These are phyloP conservation scores for Luperina testacea DNA, from an alignment of 2,888 invertebrate genomes.

Conservation along the genomic window DNA sequence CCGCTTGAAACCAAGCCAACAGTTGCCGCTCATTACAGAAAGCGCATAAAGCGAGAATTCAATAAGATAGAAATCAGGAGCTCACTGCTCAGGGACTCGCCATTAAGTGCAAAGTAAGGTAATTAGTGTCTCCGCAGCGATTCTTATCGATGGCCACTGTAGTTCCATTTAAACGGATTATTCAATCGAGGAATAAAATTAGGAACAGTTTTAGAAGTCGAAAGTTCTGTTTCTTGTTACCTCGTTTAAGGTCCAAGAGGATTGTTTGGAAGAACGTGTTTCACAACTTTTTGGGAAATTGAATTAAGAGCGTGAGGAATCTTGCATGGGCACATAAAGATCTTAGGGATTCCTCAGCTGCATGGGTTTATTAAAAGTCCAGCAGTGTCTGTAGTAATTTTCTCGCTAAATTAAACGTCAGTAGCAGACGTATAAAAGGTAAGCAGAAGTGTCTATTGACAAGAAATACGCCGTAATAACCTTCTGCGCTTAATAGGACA, in stretches of 20 bases:
- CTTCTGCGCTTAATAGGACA: neutral
- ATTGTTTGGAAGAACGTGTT: neutral
- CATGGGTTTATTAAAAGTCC: neutral
- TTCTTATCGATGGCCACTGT: conserved; percentile 59
- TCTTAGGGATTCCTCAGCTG: neutral
- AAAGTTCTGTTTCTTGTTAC: conserved; percentile 22
- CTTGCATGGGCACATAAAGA: neutral
- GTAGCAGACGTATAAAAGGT: neutral
- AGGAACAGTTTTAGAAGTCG: conserved; percentile 40
- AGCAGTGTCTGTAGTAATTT: neutral
- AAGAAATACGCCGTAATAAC: neutral
- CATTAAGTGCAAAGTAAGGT: conserved; percentile 63
- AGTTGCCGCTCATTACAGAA: conserved; percentile 43
- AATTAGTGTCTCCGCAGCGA: conserved; percentile 58
- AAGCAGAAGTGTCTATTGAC: neutral
- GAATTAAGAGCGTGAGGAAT: neutral
- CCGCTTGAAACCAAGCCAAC: conserved; percentile 29
- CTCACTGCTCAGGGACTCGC: conserved; percentile 25
- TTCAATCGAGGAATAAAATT: conserved; percentile 57
- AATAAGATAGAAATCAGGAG: conserved; percentile 53
- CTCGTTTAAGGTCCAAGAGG: neutral
- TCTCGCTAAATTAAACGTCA: neutral
- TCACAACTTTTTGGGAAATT: neutral
- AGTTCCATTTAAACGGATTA: conserved; percentile 52
- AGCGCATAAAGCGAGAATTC: conserved; percentile 45